These are phyloP conservation scores for Bombus sylvicola DNA, from an alignment of 1,140 invertebrate species.

Conservation along the genomic window DNA sequence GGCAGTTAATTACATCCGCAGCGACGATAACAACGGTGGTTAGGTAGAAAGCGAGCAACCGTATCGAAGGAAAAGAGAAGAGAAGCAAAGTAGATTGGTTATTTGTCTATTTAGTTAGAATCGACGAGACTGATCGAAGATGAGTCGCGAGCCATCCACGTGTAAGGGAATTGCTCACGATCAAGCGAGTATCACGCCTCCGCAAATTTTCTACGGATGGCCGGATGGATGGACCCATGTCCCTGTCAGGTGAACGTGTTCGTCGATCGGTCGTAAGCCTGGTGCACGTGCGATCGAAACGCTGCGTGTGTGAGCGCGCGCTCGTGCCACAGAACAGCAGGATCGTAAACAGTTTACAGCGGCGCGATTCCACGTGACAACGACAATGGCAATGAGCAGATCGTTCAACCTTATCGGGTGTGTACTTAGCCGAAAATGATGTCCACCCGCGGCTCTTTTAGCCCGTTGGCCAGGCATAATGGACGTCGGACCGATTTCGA, in stretches of 20 bases:
- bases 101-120: conserved; percentile 54
- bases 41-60: background rate
- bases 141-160: conserved; percentile 43
- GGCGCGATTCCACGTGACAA: background rate
- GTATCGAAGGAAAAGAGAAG: background rate
- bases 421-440: background rate
- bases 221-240: conserved; percentile 24
- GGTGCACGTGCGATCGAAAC: background rate
- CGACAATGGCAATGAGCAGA: conserved; percentile 38
- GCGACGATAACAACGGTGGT: background rate
- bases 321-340: background rate
- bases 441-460: conserved; percentile 3
- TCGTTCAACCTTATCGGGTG: conserved; percentile 7
- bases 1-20: background rate
- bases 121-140: conserved; percentile 46
- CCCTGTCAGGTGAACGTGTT: background rate
- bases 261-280: conserved; percentile 5
- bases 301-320: background rate
- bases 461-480: background rate
- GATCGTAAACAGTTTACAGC: conserved; percentile 26
- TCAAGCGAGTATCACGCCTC: conserved; percentile 59
- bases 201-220: conserved; percentile 63
- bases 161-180: conserved; percentile 64
- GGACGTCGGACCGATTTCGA: background rate
- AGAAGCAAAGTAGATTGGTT: background rate